phyloP scores from a whole-genome alignment of 2,113 vertebrate species.

The Coracopsis vasa region DNA sequence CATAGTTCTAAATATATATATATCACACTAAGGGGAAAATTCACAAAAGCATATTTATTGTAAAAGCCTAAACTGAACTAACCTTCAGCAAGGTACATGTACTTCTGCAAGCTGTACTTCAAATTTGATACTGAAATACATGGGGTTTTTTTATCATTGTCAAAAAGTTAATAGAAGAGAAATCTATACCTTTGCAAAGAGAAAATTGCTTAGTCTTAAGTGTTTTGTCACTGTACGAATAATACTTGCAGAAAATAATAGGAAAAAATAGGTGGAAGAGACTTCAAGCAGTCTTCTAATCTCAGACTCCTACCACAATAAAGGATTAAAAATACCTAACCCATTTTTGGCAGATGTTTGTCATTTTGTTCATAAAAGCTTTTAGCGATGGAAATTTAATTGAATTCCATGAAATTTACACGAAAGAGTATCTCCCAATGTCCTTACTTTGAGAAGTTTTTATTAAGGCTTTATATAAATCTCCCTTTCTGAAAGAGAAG shows the following conservation, averaged over 20 bases:
- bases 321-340: constrained; percentile 1
- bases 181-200: not conserved
- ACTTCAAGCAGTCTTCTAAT: not conserved
- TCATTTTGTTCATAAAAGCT: not conserved
- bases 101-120: not conserved
- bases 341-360: not conserved
- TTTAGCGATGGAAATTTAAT: not conserved
- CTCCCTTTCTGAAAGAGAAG: not conserved
- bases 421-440: not conserved
- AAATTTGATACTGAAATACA: not conserved
- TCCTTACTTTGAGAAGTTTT: not conserved
- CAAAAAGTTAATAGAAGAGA: not conserved
- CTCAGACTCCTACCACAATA: not conserved
- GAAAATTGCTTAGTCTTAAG: not conserved
- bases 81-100: not conserved
- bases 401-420: not conserved
- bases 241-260: not conserved
- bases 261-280: not conserved
- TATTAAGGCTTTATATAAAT: not conserved
- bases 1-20: not conserved
- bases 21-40: not conserved
- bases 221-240: not conserved
- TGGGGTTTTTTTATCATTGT: not conserved
- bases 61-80: not conserved
- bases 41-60: not conserved